Base-by-base conservation (phyloP, 2,888 invertebrate genomes). In the Andrena fulva region DNA sequence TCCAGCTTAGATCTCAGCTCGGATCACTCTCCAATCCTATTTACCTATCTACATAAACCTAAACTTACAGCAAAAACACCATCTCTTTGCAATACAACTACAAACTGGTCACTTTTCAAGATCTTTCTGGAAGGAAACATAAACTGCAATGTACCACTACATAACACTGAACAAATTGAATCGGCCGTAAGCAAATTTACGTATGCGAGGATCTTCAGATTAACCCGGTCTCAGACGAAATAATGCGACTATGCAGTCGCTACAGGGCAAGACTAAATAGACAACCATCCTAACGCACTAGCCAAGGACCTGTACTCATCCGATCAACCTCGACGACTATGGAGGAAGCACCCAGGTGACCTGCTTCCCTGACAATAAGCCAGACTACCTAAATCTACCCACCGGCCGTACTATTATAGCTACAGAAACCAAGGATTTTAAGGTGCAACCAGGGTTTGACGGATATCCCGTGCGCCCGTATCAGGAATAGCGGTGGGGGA, bases 321-420 rank as follows among this genome's bases (percentile, higher is more conserved):
- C 16, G 8, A 56, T 3, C 1, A 42, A 2, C 12, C 54, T 16
- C 64, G 64, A 42, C 35, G 54, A 64, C 10, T 73, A 27, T 6
- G 10, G 2, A 56, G 72, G 52, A 64, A 73, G 20, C 54, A 73
- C 24, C 27, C 64, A 6, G 24, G 20, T 4, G 35, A 56, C 20
- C 52, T 54, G 8, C 35, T 68, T 3, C 50, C 29, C 62, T 27
- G 12, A 48, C 20, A 12, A 8, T 35, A 35, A 35, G 0, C 35
- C 35, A 10, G 35, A 2, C 35, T 10, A 35, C 10, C 10, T 35
- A 20, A 27, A 2, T 31, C 29, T 31, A 31, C 0, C 29, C 5
- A 31, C 29, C 29, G 29, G 5, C 29, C 29, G 0, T 5, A 31
- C 5, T 31, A 31, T 5, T 5, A 31, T 5, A 31, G 2, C 5